Conservation (phyloP, 2,113 vertebrate species). For the Oreocharis arfaki region DNA sequence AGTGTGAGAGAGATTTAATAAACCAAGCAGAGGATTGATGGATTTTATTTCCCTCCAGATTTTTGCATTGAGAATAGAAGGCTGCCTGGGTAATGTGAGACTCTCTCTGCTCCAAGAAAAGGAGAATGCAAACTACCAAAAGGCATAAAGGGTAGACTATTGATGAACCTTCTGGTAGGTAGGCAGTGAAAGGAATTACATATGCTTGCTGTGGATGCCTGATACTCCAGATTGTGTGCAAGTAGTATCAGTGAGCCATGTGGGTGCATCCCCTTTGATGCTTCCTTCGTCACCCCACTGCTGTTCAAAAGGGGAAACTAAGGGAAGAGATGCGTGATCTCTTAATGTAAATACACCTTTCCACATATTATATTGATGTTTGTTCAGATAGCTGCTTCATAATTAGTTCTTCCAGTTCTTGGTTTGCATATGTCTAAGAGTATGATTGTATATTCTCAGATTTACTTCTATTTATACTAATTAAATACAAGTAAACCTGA, state of each 20-base stretch:
- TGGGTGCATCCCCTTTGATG: neutral
- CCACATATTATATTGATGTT: neutral
- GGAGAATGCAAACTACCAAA: neutral
- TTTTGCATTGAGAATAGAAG: neutral
- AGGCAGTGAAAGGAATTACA: neutral
- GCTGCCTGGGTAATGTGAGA: neutral
- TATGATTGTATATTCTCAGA: neutral
- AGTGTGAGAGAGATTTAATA: neutral
- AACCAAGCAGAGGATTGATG: neutral
- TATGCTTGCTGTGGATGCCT: neutral
- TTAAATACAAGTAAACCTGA: neutral
- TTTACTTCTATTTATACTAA: neutral
- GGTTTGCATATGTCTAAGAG: neutral
- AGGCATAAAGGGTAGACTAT: neutral
- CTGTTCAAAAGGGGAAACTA: neutral
- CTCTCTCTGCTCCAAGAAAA: neutral
- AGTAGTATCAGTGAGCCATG: neutral
- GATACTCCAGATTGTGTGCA: neutral
- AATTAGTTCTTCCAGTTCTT: neutral
- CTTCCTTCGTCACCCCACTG: neutral
- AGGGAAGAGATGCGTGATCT: neutral
- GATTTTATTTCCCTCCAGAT: slow-evolving; percentile 18
- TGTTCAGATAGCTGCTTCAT: neutral
- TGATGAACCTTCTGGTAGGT: neutral
- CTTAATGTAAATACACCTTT: neutral